Evolutionary conservation across 1,140 invertebrate species (phyloP).

Genomic region (Aporrectodea caliginosa): DNA sequence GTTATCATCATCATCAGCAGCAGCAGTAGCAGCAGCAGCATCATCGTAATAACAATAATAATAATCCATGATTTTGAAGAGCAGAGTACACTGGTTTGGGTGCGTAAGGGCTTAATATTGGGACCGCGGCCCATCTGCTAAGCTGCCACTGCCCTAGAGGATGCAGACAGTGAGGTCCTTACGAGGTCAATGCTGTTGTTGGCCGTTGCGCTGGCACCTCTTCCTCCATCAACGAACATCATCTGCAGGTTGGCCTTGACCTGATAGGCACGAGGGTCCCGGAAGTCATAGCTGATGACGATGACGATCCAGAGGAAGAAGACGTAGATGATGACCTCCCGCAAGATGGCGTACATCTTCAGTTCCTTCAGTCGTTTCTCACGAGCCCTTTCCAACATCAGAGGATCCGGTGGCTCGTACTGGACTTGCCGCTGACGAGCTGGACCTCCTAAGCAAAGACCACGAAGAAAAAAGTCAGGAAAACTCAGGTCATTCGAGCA

Average conservation of each 20-base stretch:
- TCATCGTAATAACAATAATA: too few relatives aligned
- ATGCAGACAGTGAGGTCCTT: too few relatives aligned
- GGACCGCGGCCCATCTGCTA: too few relatives aligned
- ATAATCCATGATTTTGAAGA: too few relatives aligned
- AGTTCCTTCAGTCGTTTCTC: slow-evolving; percentile 55
- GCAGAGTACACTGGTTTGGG: too few relatives aligned
- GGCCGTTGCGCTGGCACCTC: neutral
- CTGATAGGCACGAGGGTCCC: slow-evolving; percentile 52
- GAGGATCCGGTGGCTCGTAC: slow-evolving; percentile 52
- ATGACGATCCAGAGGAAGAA: slow-evolving; percentile 59
- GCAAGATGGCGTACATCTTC: slow-evolving; percentile 56
- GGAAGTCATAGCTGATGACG: slow-evolving; percentile 56
- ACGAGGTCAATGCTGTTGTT: slow-evolving; percentile 18
- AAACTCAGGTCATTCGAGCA: too few relatives aligned
- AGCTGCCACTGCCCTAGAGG: too few relatives aligned
- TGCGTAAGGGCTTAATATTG: too few relatives aligned
- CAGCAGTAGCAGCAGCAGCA: too few relatives aligned
- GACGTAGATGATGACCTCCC: slow-evolving; percentile 57
- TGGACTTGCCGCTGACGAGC: slow-evolving; percentile 40
- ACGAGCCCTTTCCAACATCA: slow-evolving; percentile 51
- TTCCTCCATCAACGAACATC: slow-evolving; percentile 53
- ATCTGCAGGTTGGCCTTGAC: slow-evolving; percentile 56
- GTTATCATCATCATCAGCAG: too few relatives aligned
- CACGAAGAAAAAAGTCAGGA: too few relatives aligned
- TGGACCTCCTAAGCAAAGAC: slow-evolving; percentile 28